Evolutionary conservation across 2,797 vertebrate species (phyloP), one percentile per base, ranked within the genome.

Genomic region (Rhinichthys osculus): DNA sequence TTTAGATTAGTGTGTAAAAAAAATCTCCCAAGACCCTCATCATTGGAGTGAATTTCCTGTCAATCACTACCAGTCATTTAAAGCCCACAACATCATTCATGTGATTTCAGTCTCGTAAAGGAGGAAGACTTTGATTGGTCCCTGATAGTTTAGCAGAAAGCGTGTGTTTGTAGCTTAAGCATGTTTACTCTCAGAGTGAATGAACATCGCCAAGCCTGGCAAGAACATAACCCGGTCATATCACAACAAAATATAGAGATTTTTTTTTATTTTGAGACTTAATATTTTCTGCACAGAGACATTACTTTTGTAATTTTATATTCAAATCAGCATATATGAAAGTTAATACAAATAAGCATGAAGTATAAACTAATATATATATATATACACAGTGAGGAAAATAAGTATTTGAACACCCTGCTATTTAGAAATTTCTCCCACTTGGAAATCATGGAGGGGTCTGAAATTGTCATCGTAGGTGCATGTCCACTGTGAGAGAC

Each of bases 71-170:
- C 30, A 33, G 33, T 27, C 76, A 83, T n/a, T 77, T 30, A 38
- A 52, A 67, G 44, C 82, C 59, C 69, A 67, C 44, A 7, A 2
- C 71, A 21, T 50, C 30, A 64, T 52, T 47, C 13, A 38, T 13
- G 10, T 50, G 72, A 73, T 52, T 73, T 62, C 64, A 67, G 52
- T 80, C 76, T 72, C 83, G 4, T 5, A 17, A 66, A 80, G 67
- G 21, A 82, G 72, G 16, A 64, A 71, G 67, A 54, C 21, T 23
- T 38, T 59, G 57, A 73, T 81, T 67, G 0, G 59, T 38, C 21
- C 9, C 44, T 42, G 73, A 10, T 50, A 38, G 30, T 85, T 14
- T 59, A 77, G 50, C 69, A 35, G 30, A 70, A 59, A 62, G 21
- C 54, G 33, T 85, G 79, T 71, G 72, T 66, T 47, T 30, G 27